These are phyloP conservation scores for Copsychus sechellarum DNA, from an alignment of 2,113 vertebrate species.

Conservation along the genomic window DNA sequence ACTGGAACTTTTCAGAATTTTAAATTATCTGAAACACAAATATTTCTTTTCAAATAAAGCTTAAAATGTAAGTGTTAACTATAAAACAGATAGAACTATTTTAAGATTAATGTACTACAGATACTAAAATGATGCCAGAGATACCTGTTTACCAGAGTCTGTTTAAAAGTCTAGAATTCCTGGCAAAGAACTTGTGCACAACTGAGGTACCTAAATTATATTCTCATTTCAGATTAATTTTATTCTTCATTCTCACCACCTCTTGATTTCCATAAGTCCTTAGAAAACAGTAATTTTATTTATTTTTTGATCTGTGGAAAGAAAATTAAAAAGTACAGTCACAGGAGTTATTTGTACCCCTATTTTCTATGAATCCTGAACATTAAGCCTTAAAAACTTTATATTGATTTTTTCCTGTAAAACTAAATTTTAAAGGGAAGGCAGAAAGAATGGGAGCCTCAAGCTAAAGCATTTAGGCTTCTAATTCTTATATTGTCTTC, in stretches of 20 bases:
- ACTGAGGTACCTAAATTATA: not conserved
- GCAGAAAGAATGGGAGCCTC: accelerated
- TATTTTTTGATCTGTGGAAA: not conserved
- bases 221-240: not conserved
- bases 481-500: not conserved
- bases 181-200: not conserved
- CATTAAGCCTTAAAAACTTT: not conserved
- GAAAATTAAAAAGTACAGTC: not conserved
- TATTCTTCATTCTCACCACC: not conserved
- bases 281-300: not conserved
- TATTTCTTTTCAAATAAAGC: slow-evolving; percentile 9
- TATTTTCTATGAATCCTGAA: not conserved
- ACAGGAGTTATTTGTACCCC: accelerated
- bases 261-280: not conserved
- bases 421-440: not conserved
- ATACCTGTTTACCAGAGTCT: not conserved
- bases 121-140: not conserved
- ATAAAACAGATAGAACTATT: not conserved
- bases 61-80: not conserved
- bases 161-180: not conserved
- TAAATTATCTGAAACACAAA: not conserved
- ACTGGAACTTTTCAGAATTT: not conserved
- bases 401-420: not conserved
- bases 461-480: not conserved
- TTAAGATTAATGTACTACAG: not conserved